Conservation (phyloP, 2,113 vertebrate genomes). For the Nipponia nippon region DNA sequence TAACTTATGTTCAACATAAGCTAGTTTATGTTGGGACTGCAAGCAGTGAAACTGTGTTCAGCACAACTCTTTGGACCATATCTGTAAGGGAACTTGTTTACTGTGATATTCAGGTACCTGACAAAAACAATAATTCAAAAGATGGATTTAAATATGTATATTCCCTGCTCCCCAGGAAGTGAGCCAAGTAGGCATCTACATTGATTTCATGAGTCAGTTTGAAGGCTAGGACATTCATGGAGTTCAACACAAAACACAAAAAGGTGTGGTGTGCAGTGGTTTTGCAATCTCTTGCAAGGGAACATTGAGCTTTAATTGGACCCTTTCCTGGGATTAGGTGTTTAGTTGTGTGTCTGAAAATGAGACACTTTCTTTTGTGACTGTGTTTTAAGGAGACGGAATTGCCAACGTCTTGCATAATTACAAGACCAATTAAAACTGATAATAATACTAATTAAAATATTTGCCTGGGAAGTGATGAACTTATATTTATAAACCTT, state of each 20-base stretch:
- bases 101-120: not conserved
- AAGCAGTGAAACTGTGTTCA: not conserved
- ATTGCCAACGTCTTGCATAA: not conserved
- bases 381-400: not conserved
- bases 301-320: not conserved
- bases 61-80: not conserved
- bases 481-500: not conserved
- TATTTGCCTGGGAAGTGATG: not conserved
- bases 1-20: not conserved
- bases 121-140: not conserved
- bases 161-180: not conserved
- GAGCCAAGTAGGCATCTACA: not conserved
- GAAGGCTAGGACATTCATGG: not conserved
- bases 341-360: not conserved
- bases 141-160: not conserved
- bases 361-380: not conserved
- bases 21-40: not conserved
- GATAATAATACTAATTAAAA: not conserved
- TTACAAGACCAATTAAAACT: not conserved
- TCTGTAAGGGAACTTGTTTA: not conserved
- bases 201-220: not conserved
- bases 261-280: not conserved
- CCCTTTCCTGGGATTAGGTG: not conserved
- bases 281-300: not conserved
- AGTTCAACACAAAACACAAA: not conserved